Evolutionary conservation across 2,797 vertebrate genomes (phyloP), one percentile per base, ranked within the genome.

Genomic region (Psittacula echo): DNA sequence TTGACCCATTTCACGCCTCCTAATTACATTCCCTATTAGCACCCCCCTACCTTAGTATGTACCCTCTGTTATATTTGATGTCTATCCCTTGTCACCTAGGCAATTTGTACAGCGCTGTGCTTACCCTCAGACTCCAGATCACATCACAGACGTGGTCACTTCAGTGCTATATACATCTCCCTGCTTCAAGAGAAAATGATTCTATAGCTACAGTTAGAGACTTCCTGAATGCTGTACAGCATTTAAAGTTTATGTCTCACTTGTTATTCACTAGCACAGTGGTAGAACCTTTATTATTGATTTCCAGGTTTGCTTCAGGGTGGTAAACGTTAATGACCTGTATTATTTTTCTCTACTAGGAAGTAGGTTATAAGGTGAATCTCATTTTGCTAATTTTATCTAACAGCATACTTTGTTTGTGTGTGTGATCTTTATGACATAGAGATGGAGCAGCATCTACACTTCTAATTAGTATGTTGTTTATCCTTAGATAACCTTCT

Each of bases 401-500:
- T 91, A 62, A 47, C 41, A 53, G 27, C 56, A 41, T 86, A 60
- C 34, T 93, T 86, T 51, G 24, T 54, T 73, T 71, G 19, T 56
- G 45, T 80, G 88, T 75, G 62, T 87, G 89, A 68, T 80, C 84
- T 94, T 90, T 89, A 89, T 6, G 18, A 73, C 78, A 61, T 0
- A 58, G 64, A 76, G 68, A 54, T 66, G 75, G 77, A 76, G 42
- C 68, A 85, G 77, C 91, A 80, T 92, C 86, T 95, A 65, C 58
- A 75, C 73, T 86, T 92, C 72, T 91, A 92, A 92, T 96, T 95
- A 95, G 54, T n/a, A 26, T 58, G 41, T 62, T 95, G 50, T 90
- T 94, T 95, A 90, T 94, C 88, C 95, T 90, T 75, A 97, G 81
- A 83, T 97, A 95, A 95, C 93, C 94, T 94, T 94, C 65, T 89